Base-by-base conservation (phyloP, 23 tunicate species). In the Styela plicata region DNA sequence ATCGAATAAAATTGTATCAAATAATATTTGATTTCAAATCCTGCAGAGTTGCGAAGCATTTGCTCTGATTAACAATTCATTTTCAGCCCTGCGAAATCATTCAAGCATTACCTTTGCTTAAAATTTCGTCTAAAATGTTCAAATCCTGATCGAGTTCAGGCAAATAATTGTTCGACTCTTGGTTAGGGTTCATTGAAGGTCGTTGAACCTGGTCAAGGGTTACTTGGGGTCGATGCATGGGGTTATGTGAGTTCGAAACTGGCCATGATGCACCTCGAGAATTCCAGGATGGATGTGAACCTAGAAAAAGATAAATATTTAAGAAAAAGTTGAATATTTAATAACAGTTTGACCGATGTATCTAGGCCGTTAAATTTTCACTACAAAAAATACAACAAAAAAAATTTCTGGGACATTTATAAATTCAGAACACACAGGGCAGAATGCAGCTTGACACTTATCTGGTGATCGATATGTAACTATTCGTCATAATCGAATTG, bases 221-320 rank as follows among this genome's bases (percentile, higher is more conserved):
- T 71, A 71, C 35, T 32, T 71, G 77, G 29, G 77, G 77, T 71
- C 77, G 77, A 32, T 71, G 77, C 77, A 71, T 71, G 77, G 77
- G 37, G 77, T 71, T 31, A 71, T 71, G 77, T 27, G 77, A 17
- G 77, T 33, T 32, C 35, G 34, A 3, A 3, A 16, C 18, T 36
- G 32, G 77, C 77, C 77, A 71, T 27, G 36, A 7, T 44, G 57
- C 57, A 44, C 57, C 57, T 44, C 57, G 7, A 44, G 57, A 34
- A 29, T 66, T 66, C 70, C 70, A 66, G 3, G 70, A 66, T 66
- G 29, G 70, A 7, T 66, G 70, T 5, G 57, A 13, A 5, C 10
- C 57, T 44, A n/a, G n/a, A n/a, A n/a, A n/a, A n/a, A n/a, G n/a
- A n/a, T n/a, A n/a, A n/a, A n/a, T n/a, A n/a, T n/a, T n/a, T n/a